Conservation (phyloP, 1,140 invertebrate genomes). For the Drosophila sulfurigaster region DNA sequence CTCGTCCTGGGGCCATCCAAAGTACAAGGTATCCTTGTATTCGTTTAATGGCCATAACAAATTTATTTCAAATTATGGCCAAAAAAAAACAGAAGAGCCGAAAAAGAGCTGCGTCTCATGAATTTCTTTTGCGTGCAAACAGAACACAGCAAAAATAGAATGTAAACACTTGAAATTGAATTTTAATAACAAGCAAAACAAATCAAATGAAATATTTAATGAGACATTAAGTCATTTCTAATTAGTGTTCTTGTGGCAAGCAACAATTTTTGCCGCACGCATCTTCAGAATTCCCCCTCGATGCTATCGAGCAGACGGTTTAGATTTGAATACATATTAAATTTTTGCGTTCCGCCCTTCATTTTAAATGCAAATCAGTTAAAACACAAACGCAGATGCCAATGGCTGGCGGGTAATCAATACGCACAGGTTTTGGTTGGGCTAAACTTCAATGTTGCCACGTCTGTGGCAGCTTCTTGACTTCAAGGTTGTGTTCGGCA, state of each 20-base stretch:
- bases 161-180: slow-evolving; percentile 76
- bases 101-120: slow-evolving; percentile 24
- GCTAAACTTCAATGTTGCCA: neutral
- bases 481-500: slow-evolving; percentile 12
- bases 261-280: neutral
- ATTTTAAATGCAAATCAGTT: slow-evolving; percentile 78
- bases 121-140: slow-evolving; percentile 51
- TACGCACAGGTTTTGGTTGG: slow-evolving; percentile 30
- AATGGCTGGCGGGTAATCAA: slow-evolving; percentile 48
- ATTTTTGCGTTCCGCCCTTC: slow-evolving; percentile 54
- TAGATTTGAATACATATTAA: slow-evolving; percentile 77
- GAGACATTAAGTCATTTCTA: slow-evolving; percentile 76
- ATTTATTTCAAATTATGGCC: slow-evolving; percentile 53
- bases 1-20: neutral
- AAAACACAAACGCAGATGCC: slow-evolving; percentile 20
- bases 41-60: slow-evolving; percentile 37
- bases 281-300: neutral
- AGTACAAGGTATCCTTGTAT: neutral
- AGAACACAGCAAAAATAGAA: slow-evolving; percentile 57
- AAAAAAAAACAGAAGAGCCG: neutral
- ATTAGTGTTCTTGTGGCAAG: slow-evolving; percentile 49
- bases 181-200: slow-evolving; percentile 72
- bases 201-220: slow-evolving; percentile 82
- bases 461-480: slow-evolving; percentile 18
- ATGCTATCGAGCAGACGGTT: neutral